Percentiles rank a stretch among this genome's conserved stretches.
phyloP scores from a whole-genome alignment of 2,113 vertebrate species.

The Todiramphus chloris region DNA sequence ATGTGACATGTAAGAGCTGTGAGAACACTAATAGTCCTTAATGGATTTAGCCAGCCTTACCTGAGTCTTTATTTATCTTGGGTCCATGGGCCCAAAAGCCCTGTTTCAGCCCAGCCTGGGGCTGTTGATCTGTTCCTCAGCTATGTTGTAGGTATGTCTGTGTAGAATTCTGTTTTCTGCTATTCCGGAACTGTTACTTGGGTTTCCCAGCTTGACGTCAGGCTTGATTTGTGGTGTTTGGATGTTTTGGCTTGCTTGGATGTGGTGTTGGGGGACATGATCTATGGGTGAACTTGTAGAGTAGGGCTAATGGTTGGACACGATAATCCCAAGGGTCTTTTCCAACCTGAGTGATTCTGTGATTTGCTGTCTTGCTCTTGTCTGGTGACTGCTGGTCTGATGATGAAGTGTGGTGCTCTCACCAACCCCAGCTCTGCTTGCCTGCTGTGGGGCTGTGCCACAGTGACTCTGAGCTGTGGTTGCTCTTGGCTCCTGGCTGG shows the following conservation, averaged over 20 bases:
- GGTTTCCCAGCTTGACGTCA: neutral
- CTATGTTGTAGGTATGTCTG: neutral
- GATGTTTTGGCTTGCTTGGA: no score
- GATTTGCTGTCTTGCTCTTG: neutral
- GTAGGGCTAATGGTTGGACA: no score
- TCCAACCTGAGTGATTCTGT: no score
- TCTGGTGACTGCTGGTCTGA: neutral
- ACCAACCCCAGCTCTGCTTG: neutral
- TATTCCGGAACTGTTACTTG: rapidly evolving
- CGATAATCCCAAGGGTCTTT: no score
- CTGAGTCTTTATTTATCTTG: neutral
- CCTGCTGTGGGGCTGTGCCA: no score
- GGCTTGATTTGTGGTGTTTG: neutral
- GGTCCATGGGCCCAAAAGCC: neutral
- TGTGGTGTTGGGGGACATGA: no score
- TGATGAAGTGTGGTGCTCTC: rapidly evolving
- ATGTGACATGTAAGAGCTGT: neutral
- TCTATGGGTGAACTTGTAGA: no score
- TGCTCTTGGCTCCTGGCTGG: neutral
- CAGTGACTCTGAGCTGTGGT: rapidly evolving
- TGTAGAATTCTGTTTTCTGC: neutral
- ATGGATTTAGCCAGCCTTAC: no score
- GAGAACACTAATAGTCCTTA: neutral
- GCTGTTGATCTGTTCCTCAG: neutral
- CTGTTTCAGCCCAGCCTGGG: neutral